These are phyloP conservation scores for Lichenostomus cassidix DNA, from an alignment of 2,113 vertebrate genomes.

Conservation along the genomic window DNA sequence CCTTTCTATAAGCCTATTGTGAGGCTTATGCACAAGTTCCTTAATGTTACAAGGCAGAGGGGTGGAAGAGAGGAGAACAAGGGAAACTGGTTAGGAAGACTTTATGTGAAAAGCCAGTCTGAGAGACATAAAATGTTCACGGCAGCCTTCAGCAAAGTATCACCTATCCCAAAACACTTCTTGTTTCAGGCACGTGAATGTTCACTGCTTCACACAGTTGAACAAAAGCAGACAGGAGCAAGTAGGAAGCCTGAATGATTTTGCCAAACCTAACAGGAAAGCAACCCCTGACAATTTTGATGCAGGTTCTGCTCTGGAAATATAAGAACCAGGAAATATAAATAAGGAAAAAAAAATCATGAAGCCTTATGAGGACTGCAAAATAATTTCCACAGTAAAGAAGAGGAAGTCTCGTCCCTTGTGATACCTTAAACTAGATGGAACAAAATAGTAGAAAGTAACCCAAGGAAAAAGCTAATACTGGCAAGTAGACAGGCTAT, in stretches of 20 bases:
- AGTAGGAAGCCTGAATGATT: neutral
- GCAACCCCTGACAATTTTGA: neutral
- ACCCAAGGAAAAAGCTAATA: neutral
- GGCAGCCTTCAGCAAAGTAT: neutral
- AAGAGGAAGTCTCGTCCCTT: neutral
- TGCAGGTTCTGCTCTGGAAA: neutral
- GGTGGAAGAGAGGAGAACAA: neutral
- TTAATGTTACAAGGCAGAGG: neutral
- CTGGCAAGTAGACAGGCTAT: neutral
- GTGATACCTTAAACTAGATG: neutral
- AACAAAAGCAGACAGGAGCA: neutral
- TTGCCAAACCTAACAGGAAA: neutral
- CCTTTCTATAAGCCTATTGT: neutral
- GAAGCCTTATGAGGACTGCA: neutral
- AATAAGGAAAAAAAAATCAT: neutral
- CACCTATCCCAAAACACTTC: neutral
- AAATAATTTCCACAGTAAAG: conserved; percentile 29
- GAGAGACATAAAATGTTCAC: neutral
- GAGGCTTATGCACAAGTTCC: neutral
- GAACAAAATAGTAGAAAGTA: neutral
- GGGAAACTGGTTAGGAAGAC: neutral
- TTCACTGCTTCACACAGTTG: neutral
- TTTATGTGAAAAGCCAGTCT: neutral
- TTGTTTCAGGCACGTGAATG: neutral
- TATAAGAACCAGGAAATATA: neutral